Evolutionary conservation across 2,888 invertebrate genomes (phyloP), one percentile per base, ranked within the genome.

Genomic region (Cosmia trapezina): DNA sequence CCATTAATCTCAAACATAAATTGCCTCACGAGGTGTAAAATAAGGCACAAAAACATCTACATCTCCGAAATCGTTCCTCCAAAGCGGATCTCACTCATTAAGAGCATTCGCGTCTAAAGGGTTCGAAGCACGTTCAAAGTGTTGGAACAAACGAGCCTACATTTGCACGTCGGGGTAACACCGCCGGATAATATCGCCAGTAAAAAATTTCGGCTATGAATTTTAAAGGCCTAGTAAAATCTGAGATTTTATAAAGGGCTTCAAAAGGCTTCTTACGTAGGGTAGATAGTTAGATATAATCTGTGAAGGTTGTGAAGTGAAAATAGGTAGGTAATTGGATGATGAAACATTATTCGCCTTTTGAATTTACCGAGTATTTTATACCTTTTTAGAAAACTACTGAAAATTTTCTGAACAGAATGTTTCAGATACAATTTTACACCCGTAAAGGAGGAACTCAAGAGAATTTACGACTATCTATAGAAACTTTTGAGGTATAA

Each of bases 1-100:
- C 71, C 64, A 85, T 86, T 86, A 86, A 83, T 86, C 81, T 86
- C 56, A 37, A 57, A 77, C 76, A 83, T 86, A 85, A 81, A 86
- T 85, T 83, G 83, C 75, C 73, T 59, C 74, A 73, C 62, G 80
- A 80, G 73, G 80, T 86, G 83, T 83, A 81, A 86, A 85, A 86
- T 86, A 85, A 85, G 76, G 81, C 53, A 76, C 75, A 83, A 86
- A 86, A 85, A 86, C 75, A 80, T 81, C 74, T 81, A 59, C 74
- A 76, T 73, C 43, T 56, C 54, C 41, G 33, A 76, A 86, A 86
- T 76, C 76, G 77, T 75, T 83, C 43, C 76, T 57, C 51, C 53
- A 67, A 71, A 81, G 69, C 81, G 75, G 63, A 80, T 76, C 76
- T 65, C 71, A 78, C 79, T 87, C 87, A 83, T 86, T 87, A 83